These are phyloP conservation scores for Agonopterix heracliana DNA, from an alignment of 2,888 invertebrate species.

Conservation along the genomic window DNA sequence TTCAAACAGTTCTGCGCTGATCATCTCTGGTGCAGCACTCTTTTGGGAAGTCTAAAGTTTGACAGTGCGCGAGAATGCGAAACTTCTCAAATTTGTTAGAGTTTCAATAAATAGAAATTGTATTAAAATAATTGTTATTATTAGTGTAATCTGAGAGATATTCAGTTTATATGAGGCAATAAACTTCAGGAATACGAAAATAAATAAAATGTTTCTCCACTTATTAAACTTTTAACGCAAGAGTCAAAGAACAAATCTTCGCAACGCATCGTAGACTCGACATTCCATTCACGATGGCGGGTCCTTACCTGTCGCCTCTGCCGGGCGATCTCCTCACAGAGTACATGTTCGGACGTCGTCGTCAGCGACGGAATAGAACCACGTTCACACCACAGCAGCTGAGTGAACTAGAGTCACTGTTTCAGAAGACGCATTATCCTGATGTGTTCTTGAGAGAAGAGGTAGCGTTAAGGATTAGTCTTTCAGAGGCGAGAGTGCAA, in stretches of 20 bases:
- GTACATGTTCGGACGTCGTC: constrained; percentile 93
- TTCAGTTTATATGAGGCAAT: too few species aligned
- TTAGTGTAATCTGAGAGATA: too few species aligned
- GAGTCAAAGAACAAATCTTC: too few species aligned
- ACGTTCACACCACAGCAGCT: constrained; percentile 96
- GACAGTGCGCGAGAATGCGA: constrained; percentile 19
- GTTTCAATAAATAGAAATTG: background rate
- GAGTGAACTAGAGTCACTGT: constrained; percentile 92
- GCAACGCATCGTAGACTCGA: too few species aligned
- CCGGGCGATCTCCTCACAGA: constrained; percentile 93
- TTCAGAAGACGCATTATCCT: constrained; percentile 96
- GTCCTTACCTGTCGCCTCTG: constrained; percentile 89
- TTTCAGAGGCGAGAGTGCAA: constrained; percentile 96
- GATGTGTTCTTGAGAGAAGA: constrained; percentile 93
- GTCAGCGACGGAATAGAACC: constrained; percentile 92
- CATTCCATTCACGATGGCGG: constrained; percentile 78
- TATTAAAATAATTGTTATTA: too few species aligned
- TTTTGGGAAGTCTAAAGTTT: constrained; percentile 23
- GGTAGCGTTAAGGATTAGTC: constrained; percentile 91
- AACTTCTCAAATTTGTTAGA: constrained; percentile 30
- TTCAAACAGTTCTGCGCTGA: constrained; percentile 52
- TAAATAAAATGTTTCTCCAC: too few species aligned
- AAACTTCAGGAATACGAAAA: too few species aligned
- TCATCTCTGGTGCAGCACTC: constrained; percentile 36
- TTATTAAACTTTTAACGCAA: too few species aligned